Evolutionary conservation across 2,113 vertebrate genomes (phyloP), one percentile per base, ranked within the genome.

Genomic region (Laterallus jamaicensis): DNA sequence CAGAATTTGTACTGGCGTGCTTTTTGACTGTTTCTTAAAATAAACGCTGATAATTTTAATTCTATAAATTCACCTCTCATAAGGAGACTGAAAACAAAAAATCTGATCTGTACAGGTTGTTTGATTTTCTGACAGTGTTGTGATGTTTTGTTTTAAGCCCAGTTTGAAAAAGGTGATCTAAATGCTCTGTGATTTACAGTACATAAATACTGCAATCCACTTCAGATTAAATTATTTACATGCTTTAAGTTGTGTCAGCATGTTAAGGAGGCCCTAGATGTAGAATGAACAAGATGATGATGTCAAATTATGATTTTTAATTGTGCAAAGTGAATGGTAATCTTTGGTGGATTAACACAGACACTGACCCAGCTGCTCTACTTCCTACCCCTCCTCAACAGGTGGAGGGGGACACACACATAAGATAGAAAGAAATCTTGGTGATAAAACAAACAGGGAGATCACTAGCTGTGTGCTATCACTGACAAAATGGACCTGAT

Each of bases 11-110:
- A 24, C 8, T 73, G 40, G 54, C 95, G 39, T 28, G 40, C 18
- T 82, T 88, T 93, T 86, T 31, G 84, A 26, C 39, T 31, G 28
- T 42, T 50, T 88, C 76, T 82, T 96, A 94, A 95, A 96, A 89
- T 78, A 70, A 93, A 42, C 8, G 86, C 66, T 59, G n/a, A 35
- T 71, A 42, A 49, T 82, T 71, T 94, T 28, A 47, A 86, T 94
- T 96, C n/a, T 67, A 93, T 92, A 75, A 93, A 82, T 87, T 73
- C 29, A 74, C 8, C 24, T 68, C 78, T 90, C 66, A 69, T 68
- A 47, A 84, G 63, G 58, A 97, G 59, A 81, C 31, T 85, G 44
- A 90, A 93, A 83, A 93, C 29, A 82, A 52, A 52, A 88, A 69
- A 56, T 47, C 5, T 64, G 21, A 10, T 28, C 70, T 70, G 56